A percentile compares a stretch with the other conserved stretches of the same genome.
phyloP scores from a whole-genome alignment of 2,888 invertebrate species.

The Alcis repandata region DNA sequence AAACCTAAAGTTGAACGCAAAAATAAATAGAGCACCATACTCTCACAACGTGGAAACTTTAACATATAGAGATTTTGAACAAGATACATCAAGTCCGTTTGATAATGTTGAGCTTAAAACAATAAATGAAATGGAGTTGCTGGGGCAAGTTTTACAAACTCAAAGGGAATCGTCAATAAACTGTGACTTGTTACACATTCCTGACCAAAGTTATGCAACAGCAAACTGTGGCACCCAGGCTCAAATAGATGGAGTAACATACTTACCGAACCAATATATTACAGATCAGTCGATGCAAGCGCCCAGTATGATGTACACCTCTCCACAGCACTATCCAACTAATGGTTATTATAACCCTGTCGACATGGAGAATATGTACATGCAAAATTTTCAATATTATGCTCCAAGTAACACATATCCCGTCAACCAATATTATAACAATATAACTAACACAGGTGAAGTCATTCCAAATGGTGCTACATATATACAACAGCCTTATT shows the following conservation, averaged over 20 bases:
- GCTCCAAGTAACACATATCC: constrained; percentile 67
- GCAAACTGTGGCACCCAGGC: constrained; percentile 73
- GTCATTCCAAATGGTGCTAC: constrained; percentile 63
- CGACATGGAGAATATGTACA: constrained; percentile 71
- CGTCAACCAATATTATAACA: constrained; percentile 65
- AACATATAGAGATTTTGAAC: constrained; percentile 93
- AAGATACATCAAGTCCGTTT: constrained; percentile 96
- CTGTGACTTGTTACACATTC: constrained; percentile 60
- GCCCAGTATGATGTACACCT: constrained; percentile 68
- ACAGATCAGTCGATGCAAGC: constrained; percentile 69
- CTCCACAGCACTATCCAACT: constrained; percentile 72
- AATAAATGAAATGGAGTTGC: constrained; percentile 96
- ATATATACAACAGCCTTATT: constrained; percentile 76
- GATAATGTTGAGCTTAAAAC: constrained; percentile 97
- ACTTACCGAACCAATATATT: constrained; percentile 74
- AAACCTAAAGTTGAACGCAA: constrained; percentile 70
- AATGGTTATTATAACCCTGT: constrained; percentile 74
- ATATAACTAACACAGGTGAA: constrained; percentile 56
- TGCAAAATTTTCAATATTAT: constrained; percentile 79
- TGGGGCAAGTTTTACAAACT: constrained; percentile 91
- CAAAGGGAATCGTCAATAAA: constrained; percentile 70
- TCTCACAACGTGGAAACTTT: constrained; percentile 76
- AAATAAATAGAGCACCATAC: constrained; percentile 67
- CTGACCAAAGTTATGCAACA: constrained; percentile 63
- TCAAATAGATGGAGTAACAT: constrained; percentile 71